Evolutionary conservation across 2,113 vertebrate genomes (phyloP).

Genomic region (Ceyx cyanopectus): DNA sequence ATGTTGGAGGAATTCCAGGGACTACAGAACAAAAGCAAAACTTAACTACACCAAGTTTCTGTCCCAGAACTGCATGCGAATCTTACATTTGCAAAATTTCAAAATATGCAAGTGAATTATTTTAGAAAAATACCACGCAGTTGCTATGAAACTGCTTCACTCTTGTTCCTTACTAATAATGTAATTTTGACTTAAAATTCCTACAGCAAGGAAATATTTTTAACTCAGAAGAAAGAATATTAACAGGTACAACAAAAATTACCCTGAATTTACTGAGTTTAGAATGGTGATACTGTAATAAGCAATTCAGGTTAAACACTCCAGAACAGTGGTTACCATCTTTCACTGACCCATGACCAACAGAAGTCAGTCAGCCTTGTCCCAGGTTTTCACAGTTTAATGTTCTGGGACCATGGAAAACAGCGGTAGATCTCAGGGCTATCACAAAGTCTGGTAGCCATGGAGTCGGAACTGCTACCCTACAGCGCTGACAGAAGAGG

Average conservation of each 20-base stretch:
- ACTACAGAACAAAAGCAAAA: not conserved
- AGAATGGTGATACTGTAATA: not conserved
- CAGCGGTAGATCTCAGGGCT: not conserved
- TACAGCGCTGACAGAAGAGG: not conserved
- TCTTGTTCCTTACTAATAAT: not conserved
- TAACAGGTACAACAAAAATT: not conserved
- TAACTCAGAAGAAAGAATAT: not conserved
- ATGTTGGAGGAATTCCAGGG: not conserved
- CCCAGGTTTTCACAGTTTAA: not conserved
- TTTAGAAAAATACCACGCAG: rapidly evolving
- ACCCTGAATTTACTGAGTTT: not conserved
- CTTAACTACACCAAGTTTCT: not conserved
- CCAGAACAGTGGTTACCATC: not conserved
- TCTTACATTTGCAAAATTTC: not conserved
- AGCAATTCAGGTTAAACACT: not conserved
- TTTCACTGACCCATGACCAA: not conserved
- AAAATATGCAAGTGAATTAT: not conserved
- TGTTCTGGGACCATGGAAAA: not conserved
- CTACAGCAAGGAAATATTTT: not conserved
- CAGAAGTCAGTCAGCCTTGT: not conserved
- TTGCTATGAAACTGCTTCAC: rapidly evolving
- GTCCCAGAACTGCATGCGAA: not conserved
- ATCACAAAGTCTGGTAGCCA: not conserved
- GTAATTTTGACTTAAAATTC: not conserved
- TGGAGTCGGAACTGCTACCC: not conserved